These are phyloP conservation scores for Furcifer pardalis DNA, from an alignment of 2,797 vertebrate species.

Conservation along the genomic window DNA sequence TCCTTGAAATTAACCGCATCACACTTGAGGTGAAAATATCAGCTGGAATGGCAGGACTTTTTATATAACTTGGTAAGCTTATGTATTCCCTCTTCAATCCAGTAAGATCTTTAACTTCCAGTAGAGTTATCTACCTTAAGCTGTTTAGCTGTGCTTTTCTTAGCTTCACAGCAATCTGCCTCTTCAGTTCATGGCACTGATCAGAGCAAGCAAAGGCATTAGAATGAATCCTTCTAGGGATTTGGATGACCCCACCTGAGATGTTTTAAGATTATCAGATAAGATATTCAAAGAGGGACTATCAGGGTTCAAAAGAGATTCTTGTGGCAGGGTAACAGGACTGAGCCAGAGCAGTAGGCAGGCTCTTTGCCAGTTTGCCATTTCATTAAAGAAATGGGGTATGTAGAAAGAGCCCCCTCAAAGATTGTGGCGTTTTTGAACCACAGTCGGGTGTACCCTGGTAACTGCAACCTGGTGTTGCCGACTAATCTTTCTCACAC, in stretches of 20 bases:
- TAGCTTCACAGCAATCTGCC: constrained; percentile 5
- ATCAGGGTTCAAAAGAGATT: not conserved
- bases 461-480: too few relatives aligned
- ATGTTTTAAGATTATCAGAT: constrained; percentile 1
- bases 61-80: constrained; percentile 24
- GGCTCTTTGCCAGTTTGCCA: not conserved
- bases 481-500: too few relatives aligned
- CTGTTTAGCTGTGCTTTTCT: constrained; percentile 25
- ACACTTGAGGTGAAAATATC: not conserved
- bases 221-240: not conserved
- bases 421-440: too few relatives aligned
- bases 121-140: constrained; percentile 14
- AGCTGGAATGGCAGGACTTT: not conserved
- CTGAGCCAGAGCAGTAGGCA: not conserved
- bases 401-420: too few relatives aligned
- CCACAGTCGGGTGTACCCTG: too few relatives aligned
- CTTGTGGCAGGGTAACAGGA: not conserved
- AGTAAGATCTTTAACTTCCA: constrained; percentile 27
- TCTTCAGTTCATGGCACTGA: not conserved
- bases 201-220: not conserved
- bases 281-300: not conserved
- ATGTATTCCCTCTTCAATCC: not conserved
- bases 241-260: not conserved
- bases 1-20: not conserved
- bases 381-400: not conserved